Base-by-base conservation (phyloP, 2,113 vertebrate species). In the Macquaria australasica region DNA sequence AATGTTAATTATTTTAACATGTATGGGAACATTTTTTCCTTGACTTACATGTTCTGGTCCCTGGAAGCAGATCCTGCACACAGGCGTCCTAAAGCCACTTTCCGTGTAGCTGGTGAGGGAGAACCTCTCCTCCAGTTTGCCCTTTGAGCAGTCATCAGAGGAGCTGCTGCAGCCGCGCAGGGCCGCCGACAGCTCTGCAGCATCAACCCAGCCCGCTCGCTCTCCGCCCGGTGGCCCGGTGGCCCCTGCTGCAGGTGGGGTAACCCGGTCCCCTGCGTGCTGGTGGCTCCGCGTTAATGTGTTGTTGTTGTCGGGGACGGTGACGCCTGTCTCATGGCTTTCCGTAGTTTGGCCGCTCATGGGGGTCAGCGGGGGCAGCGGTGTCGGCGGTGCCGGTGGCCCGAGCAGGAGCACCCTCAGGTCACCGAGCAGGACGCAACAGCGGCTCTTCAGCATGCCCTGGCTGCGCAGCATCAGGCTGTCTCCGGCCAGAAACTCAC, bases 1-100 rank as follows among this genome's bases (percentile, higher is more conserved):
- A 48, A 48, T 48, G 45, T 4, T 48, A 48, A 16, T 37, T 58
- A 23, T 75, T 77, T 15, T n/a, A 45, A 59, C 6, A 43, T 50
- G 21, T 21, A 6, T 21, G n/a, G 37, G 18, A n/a, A 41, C 7
- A 31, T 56, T 41, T 18, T 63, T 53, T 43, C 2, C n/a, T 84
- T 21, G 51, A 91, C 97, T 96, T 95, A 99, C 98, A 95, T 99
- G 97, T 87, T 99, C 98, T 0, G 98, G 97, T 58, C 98, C 98
- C 92, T 99, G 98, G 95, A 99, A 99, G 93, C 98, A 99, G 96
- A 99, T 99, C 93, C 98, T 97, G 94, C 98, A 99, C 91, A 98
- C 96, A 0, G 98, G 98, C 25, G 98, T 97, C 93, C 97, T 96
- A 95, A 98, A 97, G 75, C 98, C 98, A 90, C 98, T 99, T 91